A percentile compares a stretch with the other conserved stretches of the same genome.
Conservation (phyloP, 2,113 vertebrate species). For the Plecotus auritus region DNA sequence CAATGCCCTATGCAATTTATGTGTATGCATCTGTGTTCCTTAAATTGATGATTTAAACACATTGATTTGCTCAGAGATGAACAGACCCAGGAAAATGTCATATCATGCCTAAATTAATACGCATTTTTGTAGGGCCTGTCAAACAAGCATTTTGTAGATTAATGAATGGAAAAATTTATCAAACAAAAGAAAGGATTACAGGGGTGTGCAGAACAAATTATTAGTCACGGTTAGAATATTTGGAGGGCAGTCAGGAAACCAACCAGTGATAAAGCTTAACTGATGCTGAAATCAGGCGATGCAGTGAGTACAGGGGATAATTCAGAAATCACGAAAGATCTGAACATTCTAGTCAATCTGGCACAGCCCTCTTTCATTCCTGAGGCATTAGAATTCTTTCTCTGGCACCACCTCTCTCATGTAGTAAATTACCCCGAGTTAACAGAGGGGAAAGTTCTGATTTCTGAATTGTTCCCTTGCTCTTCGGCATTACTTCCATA, state of each 20-base stretch:
- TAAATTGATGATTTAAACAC: not conserved
- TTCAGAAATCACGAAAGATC: not conserved
- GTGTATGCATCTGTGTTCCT: not conserved
- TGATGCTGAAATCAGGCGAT: not conserved
- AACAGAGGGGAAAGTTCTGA: not conserved
- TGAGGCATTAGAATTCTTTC: not conserved
- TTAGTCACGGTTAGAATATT: not conserved
- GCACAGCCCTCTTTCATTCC: not conserved
- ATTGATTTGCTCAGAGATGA: not conserved
- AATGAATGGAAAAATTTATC: not conserved
- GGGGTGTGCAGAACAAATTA: not conserved
- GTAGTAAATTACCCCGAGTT: not conserved
- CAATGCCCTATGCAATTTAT: not conserved
- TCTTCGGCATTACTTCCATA: not conserved
- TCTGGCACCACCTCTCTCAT: not conserved
- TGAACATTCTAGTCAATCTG: not conserved
- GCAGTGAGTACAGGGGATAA: not conserved
- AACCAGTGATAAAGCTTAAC: not conserved
- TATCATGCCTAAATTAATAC: not conserved
- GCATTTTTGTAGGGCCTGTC: not conserved
- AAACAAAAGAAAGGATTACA: not conserved
- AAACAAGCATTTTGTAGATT: not conserved
- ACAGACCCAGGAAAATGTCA: not conserved
- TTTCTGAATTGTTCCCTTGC: not conserved
- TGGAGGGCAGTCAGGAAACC: not conserved